These are phyloP conservation scores for Phenganax marumi DNA, from an alignment of 92 coral and sea anemone species.

Conservation along the genomic window DNA sequence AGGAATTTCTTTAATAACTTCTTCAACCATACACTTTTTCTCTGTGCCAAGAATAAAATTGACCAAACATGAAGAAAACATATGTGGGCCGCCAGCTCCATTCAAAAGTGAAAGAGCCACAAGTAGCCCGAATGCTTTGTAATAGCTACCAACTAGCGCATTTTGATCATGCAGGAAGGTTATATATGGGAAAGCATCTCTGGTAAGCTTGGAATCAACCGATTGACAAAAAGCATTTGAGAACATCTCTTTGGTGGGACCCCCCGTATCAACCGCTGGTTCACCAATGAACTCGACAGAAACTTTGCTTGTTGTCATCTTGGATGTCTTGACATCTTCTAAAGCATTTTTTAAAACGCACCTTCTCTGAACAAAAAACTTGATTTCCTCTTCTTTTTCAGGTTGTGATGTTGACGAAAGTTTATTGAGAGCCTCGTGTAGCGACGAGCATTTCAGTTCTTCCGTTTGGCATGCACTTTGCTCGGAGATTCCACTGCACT, in stretches of 20 bases:
- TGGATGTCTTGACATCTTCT: constrained; percentile 22
- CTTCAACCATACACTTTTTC: constrained; percentile 29
- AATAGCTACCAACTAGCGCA: neutral
- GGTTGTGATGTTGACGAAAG: constrained; percentile 20
- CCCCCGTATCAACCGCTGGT: constrained; percentile 51
- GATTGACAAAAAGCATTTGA: constrained; percentile 35
- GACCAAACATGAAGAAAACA: constrained; percentile 41
- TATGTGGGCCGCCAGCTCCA: constrained; percentile 48
- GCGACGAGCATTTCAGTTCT: neutral
- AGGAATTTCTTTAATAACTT: constrained; percentile 27
- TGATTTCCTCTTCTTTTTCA: constrained; percentile 29
- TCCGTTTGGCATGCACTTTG: too few relatives aligned
- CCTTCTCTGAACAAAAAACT: constrained; percentile 34
- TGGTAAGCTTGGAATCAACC: constrained; percentile 34
- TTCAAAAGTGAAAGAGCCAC: constrained; percentile 42
- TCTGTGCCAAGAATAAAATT: constrained; percentile 34
- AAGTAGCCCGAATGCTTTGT: constrained; percentile 23
- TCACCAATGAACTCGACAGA: constrained; percentile 43
- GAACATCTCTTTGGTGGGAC: constrained; percentile 45
- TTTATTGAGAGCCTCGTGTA: constrained; percentile 11
- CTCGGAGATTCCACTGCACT: too few relatives aligned
- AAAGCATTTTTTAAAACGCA: constrained; percentile 39
- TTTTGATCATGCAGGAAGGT: constrained; percentile 15
- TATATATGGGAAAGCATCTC: neutral
- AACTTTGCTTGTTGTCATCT: constrained; percentile 15